Evolutionary conservation across 2,888 invertebrate genomes (phyloP), one percentile per base, ranked within the genome.

Genomic region (Odontomyia ornata): DNA sequence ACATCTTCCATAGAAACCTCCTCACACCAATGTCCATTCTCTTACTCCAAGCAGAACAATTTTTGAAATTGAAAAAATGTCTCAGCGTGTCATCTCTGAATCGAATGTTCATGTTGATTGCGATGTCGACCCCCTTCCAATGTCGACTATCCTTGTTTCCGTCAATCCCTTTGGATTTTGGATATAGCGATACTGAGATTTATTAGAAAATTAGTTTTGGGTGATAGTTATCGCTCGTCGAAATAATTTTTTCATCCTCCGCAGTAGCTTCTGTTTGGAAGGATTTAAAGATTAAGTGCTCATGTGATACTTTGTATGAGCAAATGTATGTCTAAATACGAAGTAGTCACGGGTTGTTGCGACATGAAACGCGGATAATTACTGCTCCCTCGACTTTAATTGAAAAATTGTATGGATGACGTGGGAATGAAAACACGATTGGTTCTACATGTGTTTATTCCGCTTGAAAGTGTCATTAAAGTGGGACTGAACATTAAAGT

Each of bases 121-220:
- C 65, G 11, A 36, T 36, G 36, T 62, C n/a, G 62, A 65, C 65
- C 36, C 69, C 69, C 46, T 47, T 69, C 69, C 69, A 25, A 9
- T 47, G 25, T 69, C 46, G 46, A 1, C 13, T 4, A 69, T 23
- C 69, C 69, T 46, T 69, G 69, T 69, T 43, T 47, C 46, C 47
- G 23, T 1, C 0, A 46, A 0, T 69, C 9, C 30, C 3, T 47
- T 43, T 15, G 25, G 15, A 21, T 27, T 11, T n/a, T 3, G 36
- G 3, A 60, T 25, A 36, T 57, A 23, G 73, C 21, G 73, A 73
- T 57, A 30, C 57, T 73, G 73, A 60, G 73, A 73, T 73, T 73
- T 73, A 73, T 73, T 73, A 30, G 73, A 43, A 60, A 73, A 73
- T 73, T 73, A 73, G 73, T 73, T 73, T 36, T 15, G 60, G 73